Percentiles rank a stretch among this genome's conserved stretches.
Evolutionary conservation across 2,113 vertebrate genomes (phyloP).

Genomic region (Seriola dumerili): DNA sequence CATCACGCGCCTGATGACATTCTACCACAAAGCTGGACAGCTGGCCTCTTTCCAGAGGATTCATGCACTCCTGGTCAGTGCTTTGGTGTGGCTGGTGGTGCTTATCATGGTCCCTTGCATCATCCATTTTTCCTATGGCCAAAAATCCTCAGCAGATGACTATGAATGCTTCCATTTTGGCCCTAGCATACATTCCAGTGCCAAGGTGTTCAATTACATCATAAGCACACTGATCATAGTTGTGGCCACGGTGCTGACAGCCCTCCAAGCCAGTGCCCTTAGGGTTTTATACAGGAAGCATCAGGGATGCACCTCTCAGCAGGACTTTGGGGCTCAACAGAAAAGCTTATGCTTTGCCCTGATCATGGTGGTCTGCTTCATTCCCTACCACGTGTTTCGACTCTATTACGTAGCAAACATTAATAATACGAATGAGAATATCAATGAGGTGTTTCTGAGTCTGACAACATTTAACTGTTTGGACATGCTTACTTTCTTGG

Average conservation of each 20-base stretch:
- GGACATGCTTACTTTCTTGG: slow-evolving; percentile 86
- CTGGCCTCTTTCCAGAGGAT: slow-evolving; percentile 85
- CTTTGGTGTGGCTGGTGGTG: slow-evolving; percentile 84
- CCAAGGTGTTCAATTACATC: slow-evolving; percentile 84
- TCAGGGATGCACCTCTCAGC: slow-evolving; percentile 81
- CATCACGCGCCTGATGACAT: slow-evolving; percentile 84
- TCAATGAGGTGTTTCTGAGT: slow-evolving; percentile 91
- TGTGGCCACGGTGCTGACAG: slow-evolving; percentile 74
- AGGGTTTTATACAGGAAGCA: slow-evolving; percentile 77
- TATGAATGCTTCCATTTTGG: slow-evolving; percentile 88
- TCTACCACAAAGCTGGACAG: slow-evolving; percentile 84
- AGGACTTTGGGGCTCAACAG: slow-evolving; percentile 91
- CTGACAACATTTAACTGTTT: slow-evolving; percentile 90
- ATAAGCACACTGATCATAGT: slow-evolving; percentile 71
- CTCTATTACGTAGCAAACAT: slow-evolving; percentile 77
- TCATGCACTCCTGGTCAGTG: slow-evolving; percentile 83
- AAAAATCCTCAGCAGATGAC: rapidly evolving
- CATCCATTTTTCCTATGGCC: slow-evolving; percentile 82
- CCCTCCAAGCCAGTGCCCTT: slow-evolving; percentile 84
- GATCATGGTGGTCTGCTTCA: slow-evolving; percentile 88
- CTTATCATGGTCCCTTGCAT: slow-evolving; percentile 75
- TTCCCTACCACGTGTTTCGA: slow-evolving; percentile 91
- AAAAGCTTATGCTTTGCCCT: slow-evolving; percentile 91
- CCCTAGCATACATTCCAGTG: background rate
- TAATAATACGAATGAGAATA: background rate